Evolutionary conservation across 2,797 vertebrate genomes (phyloP).

Genomic region (Enteromius treurensis): DNA sequence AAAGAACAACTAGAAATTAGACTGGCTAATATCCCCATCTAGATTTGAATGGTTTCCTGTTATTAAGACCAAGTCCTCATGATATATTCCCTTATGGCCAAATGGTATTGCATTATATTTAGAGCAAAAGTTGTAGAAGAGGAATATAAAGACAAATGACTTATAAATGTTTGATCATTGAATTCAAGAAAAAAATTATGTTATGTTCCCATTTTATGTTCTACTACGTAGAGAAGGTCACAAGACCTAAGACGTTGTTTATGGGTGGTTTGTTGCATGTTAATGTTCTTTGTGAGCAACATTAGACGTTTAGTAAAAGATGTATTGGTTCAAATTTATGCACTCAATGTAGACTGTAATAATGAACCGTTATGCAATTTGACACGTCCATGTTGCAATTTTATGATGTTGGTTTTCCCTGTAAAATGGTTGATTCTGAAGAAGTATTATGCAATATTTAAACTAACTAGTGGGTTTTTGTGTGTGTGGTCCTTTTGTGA

Average conservation of each 20-base stretch:
- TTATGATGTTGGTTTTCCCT: neutral
- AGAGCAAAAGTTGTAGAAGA: neutral
- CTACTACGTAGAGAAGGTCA: neutral
- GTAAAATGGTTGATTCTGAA: neutral
- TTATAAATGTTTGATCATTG: neutral
- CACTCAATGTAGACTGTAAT: neutral
- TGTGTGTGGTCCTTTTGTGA: neutral
- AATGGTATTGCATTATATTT: neutral
- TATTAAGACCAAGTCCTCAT: neutral
- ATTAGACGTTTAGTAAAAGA: neutral
- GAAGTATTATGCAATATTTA: neutral
- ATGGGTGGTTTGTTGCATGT: neutral
- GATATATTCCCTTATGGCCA: neutral
- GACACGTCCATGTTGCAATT: neutral
- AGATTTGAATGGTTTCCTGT: constrained; percentile 1
- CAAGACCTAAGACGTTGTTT: neutral
- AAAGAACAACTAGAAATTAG: constrained; percentile 2
- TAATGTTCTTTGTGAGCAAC: neutral
- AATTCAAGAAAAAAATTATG: neutral
- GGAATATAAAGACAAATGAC: neutral
- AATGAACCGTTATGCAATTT: neutral
- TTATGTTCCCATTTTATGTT: neutral
- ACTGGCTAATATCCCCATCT: neutral
- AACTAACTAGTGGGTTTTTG: neutral
- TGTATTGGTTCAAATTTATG: neutral